Evolutionary conservation across 2,888 invertebrate genomes (phyloP).

Genomic region (Sisyra terminalis): DNA sequence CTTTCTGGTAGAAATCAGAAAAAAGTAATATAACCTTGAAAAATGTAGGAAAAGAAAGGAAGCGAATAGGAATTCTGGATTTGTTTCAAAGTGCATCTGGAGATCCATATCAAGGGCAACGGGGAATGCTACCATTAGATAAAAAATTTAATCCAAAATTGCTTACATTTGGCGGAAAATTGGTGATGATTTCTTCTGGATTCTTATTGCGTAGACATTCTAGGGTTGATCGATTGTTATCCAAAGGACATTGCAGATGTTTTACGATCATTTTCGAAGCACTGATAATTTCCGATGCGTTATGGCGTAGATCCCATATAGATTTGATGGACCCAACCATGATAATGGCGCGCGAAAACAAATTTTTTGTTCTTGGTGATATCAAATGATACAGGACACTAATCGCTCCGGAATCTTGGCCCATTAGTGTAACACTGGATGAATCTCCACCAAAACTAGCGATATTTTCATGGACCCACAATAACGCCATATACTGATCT

Average conservation of each 20-base stretch:
- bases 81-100: too few species aligned
- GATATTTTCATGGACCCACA: constrained; percentile 64
- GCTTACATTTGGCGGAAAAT: constrained; percentile 33
- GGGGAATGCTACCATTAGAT: too few species aligned
- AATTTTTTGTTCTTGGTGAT: constrained; percentile 43
- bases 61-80: too few species aligned
- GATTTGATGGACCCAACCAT: constrained; percentile 42
- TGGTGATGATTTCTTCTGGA: constrained; percentile 34
- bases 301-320: constrained; percentile 22
- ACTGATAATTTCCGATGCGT: constrained; percentile 23
- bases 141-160: constrained; percentile 28
- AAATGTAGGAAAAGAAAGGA: too few species aligned
- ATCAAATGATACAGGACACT: constrained; percentile 48
- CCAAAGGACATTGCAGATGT: constrained; percentile 32
- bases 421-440: constrained; percentile 59
- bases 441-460: constrained; percentile 67
- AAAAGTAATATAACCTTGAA: too few species aligned
- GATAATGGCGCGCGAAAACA: constrained; percentile 48
- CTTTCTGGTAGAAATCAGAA: too few species aligned
- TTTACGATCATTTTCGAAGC: constrained; percentile 39
- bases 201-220: constrained; percentile 44
- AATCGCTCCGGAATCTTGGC: constrained; percentile 65
- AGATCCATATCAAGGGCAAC: too few species aligned
- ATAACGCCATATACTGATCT: constrained; percentile 67
- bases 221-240: constrained; percentile 31